phyloP scores from a whole-genome alignment of 1,140 invertebrate genomes.

The Heliconius nattereri region DNA sequence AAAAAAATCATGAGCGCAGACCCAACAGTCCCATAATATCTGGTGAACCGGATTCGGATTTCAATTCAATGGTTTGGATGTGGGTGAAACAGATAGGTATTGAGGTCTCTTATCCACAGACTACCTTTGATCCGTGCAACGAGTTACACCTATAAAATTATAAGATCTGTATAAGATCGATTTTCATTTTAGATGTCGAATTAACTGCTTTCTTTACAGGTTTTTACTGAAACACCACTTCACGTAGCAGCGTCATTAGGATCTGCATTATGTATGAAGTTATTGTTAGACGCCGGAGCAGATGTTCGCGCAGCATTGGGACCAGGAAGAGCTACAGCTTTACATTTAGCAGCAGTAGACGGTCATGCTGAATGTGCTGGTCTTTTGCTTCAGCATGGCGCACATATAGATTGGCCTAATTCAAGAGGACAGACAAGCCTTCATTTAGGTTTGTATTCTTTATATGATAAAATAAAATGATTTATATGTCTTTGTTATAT shows the following conservation, averaged over 20 bases:
- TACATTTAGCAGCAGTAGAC: constrained; percentile 92
- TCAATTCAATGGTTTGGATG: too few relatives aligned
- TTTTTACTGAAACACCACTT: constrained; percentile 91
- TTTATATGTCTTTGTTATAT: neutral
- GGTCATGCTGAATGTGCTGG: constrained; percentile 87
- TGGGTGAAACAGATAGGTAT: too few relatives aligned
- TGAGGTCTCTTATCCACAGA: too few relatives aligned
- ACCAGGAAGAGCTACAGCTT: constrained; percentile 84
- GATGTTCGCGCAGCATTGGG: constrained; percentile 89
- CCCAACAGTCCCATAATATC: too few relatives aligned
- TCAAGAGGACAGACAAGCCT: constrained; percentile 88
- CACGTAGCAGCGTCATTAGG: constrained; percentile 90
- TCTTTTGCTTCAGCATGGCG: constrained; percentile 87
- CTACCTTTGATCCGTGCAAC: too few relatives aligned
- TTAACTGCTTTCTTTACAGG: constrained; percentile 62
- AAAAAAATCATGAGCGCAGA: too few relatives aligned
- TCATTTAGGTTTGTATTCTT: constrained; percentile 82
- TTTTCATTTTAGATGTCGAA: too few relatives aligned
- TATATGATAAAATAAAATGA: neutral
- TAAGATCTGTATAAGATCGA: too few relatives aligned
- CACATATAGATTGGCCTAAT: constrained; percentile 85
- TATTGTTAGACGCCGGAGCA: constrained; percentile 87
- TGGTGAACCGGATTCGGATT: too few relatives aligned
- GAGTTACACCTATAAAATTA: too few relatives aligned
- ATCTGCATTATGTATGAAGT: constrained; percentile 84